Evolutionary conservation across 2,113 vertebrate genomes (phyloP).

Genomic region (Connochaetes taurinus): DNA sequence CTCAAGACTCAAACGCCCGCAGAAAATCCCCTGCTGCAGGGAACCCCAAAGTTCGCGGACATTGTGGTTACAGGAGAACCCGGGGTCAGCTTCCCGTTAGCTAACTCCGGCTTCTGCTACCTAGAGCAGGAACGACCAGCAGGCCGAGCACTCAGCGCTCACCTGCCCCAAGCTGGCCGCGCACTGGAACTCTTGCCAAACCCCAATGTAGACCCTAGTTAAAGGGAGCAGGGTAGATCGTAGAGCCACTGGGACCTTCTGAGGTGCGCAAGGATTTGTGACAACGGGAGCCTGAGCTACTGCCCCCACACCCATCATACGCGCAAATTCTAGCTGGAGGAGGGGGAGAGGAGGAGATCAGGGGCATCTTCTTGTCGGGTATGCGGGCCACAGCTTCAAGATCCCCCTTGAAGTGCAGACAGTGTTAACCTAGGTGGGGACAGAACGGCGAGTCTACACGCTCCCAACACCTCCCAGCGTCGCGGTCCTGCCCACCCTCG

Average conservation of each 20-base stretch:
- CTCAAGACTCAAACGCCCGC: neutral
- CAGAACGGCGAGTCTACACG: rapidly evolving
- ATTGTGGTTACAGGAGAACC: neutral
- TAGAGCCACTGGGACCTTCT: neutral
- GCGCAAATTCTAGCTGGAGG: neutral
- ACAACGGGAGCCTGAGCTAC: neutral
- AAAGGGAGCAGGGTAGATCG: neutral
- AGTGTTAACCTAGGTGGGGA: neutral
- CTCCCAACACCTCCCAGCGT: neutral
- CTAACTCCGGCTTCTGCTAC: neutral
- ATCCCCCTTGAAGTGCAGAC: too few relatives aligned
- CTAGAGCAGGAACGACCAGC: neutral
- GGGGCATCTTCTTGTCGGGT: neutral
- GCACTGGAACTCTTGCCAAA: too few relatives aligned
- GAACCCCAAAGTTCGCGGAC: too few relatives aligned
- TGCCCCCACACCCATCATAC: rapidly evolving
- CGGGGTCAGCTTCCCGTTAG: neutral
- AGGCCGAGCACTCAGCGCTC: rapidly evolving
- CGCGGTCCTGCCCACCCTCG: too few relatives aligned
- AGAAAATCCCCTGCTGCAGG: neutral
- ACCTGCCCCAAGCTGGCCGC: rapidly evolving
- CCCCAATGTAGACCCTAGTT: neutral
- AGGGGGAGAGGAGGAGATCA: rapidly evolving
- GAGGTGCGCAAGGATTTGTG: neutral
- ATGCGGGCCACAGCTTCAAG: neutral